Conservation (phyloP, 2,797 vertebrate species). For the Hypotaenidia philippensis region DNA sequence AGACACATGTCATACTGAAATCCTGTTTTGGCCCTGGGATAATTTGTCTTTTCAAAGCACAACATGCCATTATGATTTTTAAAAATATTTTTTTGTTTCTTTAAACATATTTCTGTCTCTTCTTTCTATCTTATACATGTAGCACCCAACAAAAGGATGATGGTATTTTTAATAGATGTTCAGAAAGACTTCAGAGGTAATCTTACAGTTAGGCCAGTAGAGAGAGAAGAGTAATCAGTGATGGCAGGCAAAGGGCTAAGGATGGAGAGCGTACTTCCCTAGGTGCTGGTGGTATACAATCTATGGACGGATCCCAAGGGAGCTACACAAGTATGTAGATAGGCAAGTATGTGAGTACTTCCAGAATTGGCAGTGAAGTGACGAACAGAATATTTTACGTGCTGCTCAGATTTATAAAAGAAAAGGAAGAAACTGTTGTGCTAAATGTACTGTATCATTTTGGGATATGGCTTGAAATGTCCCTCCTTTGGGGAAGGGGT, state of each 20-base stretch:
- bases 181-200: background rate
- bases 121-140: background rate
- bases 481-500: background rate
- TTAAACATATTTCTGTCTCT: constrained; percentile 34
- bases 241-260: background rate
- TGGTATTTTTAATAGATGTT: background rate
- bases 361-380: background rate
- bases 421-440: background rate
- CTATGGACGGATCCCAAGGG: background rate
- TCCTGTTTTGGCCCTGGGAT: constrained; percentile 66
- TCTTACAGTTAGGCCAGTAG: background rate
- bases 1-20: constrained; percentile 71
- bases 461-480: background rate
- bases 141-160: background rate
- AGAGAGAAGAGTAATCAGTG: background rate
- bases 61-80: constrained; percentile 66
- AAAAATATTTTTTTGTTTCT: constrained; percentile 57
- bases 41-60: constrained; percentile 63
- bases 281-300: background rate
- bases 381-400: background rate
- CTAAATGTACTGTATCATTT: background rate
- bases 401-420: background rate
- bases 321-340: background rate
- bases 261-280: background rate
- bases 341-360: background rate